Base-by-base conservation (phyloP, 2,797 vertebrate species). In the Smutsia temminckii region DNA sequence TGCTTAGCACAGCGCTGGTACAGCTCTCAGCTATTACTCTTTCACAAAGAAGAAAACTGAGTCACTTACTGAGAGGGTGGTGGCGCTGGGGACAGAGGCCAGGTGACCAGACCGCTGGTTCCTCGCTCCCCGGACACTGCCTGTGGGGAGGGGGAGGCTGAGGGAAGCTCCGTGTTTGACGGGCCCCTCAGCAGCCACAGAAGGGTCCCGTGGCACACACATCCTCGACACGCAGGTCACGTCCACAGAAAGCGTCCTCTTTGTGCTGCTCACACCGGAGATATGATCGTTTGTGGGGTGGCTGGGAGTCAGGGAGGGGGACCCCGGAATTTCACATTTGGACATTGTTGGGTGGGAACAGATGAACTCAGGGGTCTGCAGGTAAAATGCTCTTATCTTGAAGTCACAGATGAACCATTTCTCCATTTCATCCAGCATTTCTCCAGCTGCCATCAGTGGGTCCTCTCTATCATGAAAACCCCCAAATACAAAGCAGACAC, bases 61-160 rank as follows among this genome's bases (percentile, higher is more conserved):
- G 42, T 10, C 25, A 4, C 3, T 13, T 1, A 14, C 2, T 2
- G 27, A 61, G n/a, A n/a, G 6, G 37, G 32, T 0, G 40, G 27
- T 40, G 32, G 74, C 55, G 74, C 72, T 23, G 20, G 21, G 37
- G 37, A 27, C 53, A 34, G 81, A 91, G 37, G 32, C 23, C 29
- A 18, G 25, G 46, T 14, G 18, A 32, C 49, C 18, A 75, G 83
- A n/a, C 3, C 4, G 32, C 68, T 7, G 11, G 18, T 21, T 17
- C 49, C 57, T 10, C 0, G 0, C 2, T 16, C 42, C 40, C n/a
- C 2, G 46, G 59, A 20, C 27, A 8, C 46, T 29, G 68, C 51
- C 9, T 13, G 8, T 4, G 17, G n/a, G n/a, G 1, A 27, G 2
- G 37, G 25, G 8, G 13, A 46, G 18, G 51, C 37, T 3, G 8